phyloP scores from a whole-genome alignment of 2,113 vertebrate genomes.

The Nestor notabilis region DNA sequence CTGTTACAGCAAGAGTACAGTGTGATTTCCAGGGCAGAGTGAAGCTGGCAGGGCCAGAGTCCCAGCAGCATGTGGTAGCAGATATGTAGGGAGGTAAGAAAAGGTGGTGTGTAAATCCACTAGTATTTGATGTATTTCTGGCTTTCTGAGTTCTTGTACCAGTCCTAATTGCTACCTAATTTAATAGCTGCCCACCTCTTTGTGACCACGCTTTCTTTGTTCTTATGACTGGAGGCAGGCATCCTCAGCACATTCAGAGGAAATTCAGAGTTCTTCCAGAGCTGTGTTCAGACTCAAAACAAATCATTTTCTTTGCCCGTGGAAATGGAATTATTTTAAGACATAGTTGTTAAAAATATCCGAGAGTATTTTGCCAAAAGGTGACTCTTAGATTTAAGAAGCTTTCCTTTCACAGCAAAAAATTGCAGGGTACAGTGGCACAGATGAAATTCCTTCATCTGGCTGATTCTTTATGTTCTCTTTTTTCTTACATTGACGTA shows the following conservation, averaged over 20 bases:
- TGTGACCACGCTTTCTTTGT: neutral
- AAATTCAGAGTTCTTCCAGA: conserved; percentile 1
- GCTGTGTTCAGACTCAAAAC: neutral
- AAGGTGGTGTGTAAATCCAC: neutral
- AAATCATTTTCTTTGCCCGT: conserved; percentile 23
- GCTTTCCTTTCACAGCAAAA: conserved; percentile 18
- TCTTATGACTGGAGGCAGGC: neutral
- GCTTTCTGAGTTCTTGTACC: neutral
- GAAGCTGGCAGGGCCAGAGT: neutral
- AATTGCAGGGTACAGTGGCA: neutral
- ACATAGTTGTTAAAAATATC: conserved; percentile 52
- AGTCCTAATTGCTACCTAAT: conserved; percentile 5
- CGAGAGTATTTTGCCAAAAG: conserved; percentile 40
- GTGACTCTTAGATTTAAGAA: conserved; percentile 8
- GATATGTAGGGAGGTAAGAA: neutral
- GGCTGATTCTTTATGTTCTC: neutral
- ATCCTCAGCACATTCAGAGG: neutral
- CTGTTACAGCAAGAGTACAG: neutral
- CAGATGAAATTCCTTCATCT: conserved; percentile 28
- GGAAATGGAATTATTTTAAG: conserved; percentile 56
- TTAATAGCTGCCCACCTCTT: conserved; percentile 7
- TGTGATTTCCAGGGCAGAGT: neutral
- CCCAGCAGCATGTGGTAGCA: neutral
- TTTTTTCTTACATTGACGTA: neutral
- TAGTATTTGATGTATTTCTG: neutral